Base-by-base conservation (phyloP, 2,113 vertebrate species). In the Leiothrix lutea region DNA sequence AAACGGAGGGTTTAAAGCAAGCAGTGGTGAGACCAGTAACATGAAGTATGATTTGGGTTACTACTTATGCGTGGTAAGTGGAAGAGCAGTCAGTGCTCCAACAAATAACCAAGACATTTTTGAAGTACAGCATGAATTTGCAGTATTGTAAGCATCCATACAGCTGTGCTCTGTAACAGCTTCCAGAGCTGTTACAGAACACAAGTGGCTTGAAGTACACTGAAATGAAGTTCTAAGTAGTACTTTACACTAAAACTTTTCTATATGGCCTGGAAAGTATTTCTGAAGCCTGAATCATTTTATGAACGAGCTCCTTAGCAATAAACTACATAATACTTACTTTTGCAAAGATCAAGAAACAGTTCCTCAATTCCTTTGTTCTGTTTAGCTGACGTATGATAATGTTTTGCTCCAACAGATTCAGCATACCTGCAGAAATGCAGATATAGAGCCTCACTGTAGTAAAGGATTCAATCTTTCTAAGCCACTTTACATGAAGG, bases 321-420 rank as follows among this genome's bases (percentile, higher is more conserved):
- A 64, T 11, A 61, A 84, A 40, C 25, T 38, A 90, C 25, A 6
- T 8, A 80, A 94, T 79, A 98, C 99, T 53, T 98, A 99, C 99
- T 98, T 99, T 99, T 99, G 99, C 99, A 99, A 84, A 99, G 98
- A 84, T 99, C 99, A 96, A 99, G 99, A 96, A 99, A 99, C 54
- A 99, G 98, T 95, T 99, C 99, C 97, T 99, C 99, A 70, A 99
- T 99, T 98, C 99, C 99, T 98, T 99, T 99, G 96, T 99, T 99
- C 96, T 99, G 97, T 98, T 99, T 99, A 97, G 99, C 99, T 88
- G 99, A 99, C 22, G 99, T 99, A 96, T 99, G 99, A 97, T 99
- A 99, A 98, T 99, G 99, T 98, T 98, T 99, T 97, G 99, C 99
- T 95, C 99, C 99, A 81, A 99, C 99, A 67, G 99, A 99, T 96